A percentile compares a stretch with the other conserved stretches of the same genome.
These are phyloP conservation scores for Pomacea canaliculata DNA, from an alignment of 2,888 invertebrate genomes.

Conservation along the genomic window DNA sequence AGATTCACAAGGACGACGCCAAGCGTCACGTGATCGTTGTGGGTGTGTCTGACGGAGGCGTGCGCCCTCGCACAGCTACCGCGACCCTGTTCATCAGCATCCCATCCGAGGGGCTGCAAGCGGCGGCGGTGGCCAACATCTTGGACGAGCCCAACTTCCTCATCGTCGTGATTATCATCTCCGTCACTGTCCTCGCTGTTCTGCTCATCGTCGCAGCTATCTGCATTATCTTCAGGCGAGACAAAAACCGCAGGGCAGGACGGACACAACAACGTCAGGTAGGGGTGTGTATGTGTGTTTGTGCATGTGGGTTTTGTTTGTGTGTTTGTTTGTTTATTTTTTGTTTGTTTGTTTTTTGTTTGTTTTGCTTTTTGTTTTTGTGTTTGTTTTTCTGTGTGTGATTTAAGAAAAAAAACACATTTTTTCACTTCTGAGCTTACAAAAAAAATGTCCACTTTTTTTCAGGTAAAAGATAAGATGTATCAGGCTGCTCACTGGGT, in stretches of 20 bases:
- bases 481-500: constrained; percentile 38
- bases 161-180: constrained; percentile 51
- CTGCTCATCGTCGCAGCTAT: constrained; percentile 52
- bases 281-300: not conserved
- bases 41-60: constrained; percentile 47
- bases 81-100: constrained; percentile 22
- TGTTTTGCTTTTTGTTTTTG: not conserved
- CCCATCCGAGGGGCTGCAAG: constrained; percentile 28
- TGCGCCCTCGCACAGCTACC: constrained; percentile 2
- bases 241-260: constrained; percentile 36
- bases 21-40: constrained; percentile 48
- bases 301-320: constrained; percentile 15
- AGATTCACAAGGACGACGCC: constrained; percentile 48
- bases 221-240: constrained; percentile 46
- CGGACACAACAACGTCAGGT: constrained; percentile 31
- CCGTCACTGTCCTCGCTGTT: constrained; percentile 52
- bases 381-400: too few species aligned
- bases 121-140: constrained; percentile 7
- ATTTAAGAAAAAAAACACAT: too few species aligned
- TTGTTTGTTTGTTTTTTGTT: constrained; percentile 4
- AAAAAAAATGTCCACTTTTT: not conserved
- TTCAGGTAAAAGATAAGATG: constrained; percentile 36
- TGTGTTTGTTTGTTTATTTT: not conserved
- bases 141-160: constrained; percentile 37
- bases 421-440: too few species aligned